Base-by-base conservation (phyloP, 2,888 invertebrate species). In the Idaea aversata region DNA sequence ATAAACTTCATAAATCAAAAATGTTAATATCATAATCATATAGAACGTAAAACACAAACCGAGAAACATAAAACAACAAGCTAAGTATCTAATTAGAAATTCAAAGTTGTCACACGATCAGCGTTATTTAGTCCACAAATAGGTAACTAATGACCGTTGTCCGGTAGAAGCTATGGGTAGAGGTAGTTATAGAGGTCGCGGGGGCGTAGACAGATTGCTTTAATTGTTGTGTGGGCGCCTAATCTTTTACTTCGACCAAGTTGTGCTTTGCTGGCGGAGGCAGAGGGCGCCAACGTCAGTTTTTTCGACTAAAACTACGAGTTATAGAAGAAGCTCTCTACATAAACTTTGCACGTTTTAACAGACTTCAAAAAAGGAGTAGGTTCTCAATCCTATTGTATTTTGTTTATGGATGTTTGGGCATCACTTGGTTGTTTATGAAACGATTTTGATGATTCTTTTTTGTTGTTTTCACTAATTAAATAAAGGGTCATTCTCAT, bases 131-230 rank as follows among this genome's bases (percentile, higher is more conserved):
- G 61, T 47, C 61, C 62, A 70, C 69, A 70, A 68, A 72, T 63
- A 67, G 65, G 68, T 67, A 61, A 69, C 67, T 71, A 72, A 74
- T 72, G 69, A 66, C 66, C 63, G 36, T 65, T 62, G 70, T 72
- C 71, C 73, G 67, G 73, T 72, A 68, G 69, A 67, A 59, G n/a
- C n/a, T n/a, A n/a, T n/a, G n/a, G 67, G 73, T 72, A 68, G 69
- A 67, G 57, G 72, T 67, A 70, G 69, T 70, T 69, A 70, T 69
- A 66, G 72, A 34, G 68, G 66, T 67, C 66, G 70, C 61, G 71
- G 69, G 66, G 72, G 74, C 73, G 75, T 70, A 66, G 73, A 70
- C 63, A 69, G 69, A 73, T 70, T 75, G 70, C 69, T 73, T 73
- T 72, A 73, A 75, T 69, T 66, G 71, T 64, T 65, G 63, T 59